A percentile compares a stretch with the other conserved stretches of the same genome.
Evolutionary conservation across 2,113 vertebrate genomes (phyloP).

Genomic region (Holacanthus passer): DNA sequence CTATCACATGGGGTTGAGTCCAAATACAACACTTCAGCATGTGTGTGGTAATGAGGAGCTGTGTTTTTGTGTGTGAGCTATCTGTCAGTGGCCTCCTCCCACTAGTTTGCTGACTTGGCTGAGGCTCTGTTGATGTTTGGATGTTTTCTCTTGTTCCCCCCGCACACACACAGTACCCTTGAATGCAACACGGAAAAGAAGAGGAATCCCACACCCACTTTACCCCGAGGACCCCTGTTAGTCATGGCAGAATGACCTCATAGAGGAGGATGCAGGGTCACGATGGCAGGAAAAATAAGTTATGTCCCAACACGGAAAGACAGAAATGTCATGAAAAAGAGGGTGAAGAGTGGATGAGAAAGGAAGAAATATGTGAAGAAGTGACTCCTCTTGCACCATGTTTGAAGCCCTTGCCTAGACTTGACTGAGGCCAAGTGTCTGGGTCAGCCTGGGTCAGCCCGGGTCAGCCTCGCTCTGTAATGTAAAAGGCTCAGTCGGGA

Average conservation of each 20-base stretch:
- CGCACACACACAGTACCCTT: conserved; percentile 8
- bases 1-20: conserved; percentile 37
- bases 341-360: background rate
- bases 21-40: conserved; percentile 70
- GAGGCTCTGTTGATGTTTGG: conserved; percentile 57
- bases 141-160: conserved; percentile 59
- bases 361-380: conserved; percentile 14
- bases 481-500: conserved; percentile 27
- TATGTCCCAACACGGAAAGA: conserved; percentile 39
- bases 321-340: conserved; percentile 27
- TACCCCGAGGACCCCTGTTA: conserved; percentile 55
- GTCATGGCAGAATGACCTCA: conserved; percentile 64
- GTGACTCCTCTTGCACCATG: conserved; percentile 23
- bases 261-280: conserved; percentile 58
- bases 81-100: conserved; percentile 67
- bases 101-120: conserved; percentile 62
- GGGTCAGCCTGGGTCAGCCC: conserved; percentile 41
- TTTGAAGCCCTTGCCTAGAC: conserved; percentile 25
- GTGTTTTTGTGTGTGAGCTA: conserved; percentile 41
- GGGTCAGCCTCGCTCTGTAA: conserved; percentile 32
- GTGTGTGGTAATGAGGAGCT: conserved; percentile 67
- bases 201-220: conserved; percentile 51
- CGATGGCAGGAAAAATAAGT: conserved; percentile 43
- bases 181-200: conserved; percentile 30
- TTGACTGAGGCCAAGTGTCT: conserved; percentile 38